Base-by-base conservation (phyloP, 2,797 vertebrate genomes). In the Crenichthys baileyi region DNA sequence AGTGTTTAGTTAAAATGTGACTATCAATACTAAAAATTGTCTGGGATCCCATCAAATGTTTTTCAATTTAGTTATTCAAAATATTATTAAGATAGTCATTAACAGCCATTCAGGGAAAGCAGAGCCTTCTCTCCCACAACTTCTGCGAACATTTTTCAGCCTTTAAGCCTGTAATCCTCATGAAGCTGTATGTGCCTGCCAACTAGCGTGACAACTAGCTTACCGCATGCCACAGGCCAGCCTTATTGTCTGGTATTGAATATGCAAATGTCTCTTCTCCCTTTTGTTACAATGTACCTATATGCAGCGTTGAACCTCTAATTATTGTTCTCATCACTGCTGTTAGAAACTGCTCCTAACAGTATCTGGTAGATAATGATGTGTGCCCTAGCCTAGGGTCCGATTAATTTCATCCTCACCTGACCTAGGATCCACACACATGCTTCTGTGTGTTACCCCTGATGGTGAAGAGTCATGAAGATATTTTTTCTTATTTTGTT, bases 271-370 rank as follows among this genome's bases (percentile, higher is more conserved):
- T 87, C 41, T 55, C 72, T 56, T 50, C 51, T 82, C 76, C 67
- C 72, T 73, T 82, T 78, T 80, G 81, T 84, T 84, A 77, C 75
- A 83, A 84, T 48, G 74, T 78, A 70, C 61, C 77, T 70, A 71
- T 90, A 90, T 93, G 91, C 88, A 92, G 84, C 86, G n/a, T 75
- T 83, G 73, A 90, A 87, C 80, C 88, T 80, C 82, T 91, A 77
- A 91, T 85, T 93, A 89, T 85, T 85, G 81, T 78, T 60, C 83
- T 79, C 77, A 77, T 88, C 71, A 72, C 72, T 72, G 85, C 82
- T 84, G 80, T 85, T 83, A 86, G 75, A 75, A 73, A 81, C 60
- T 8, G 20, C 77, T 83, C n/a, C 73, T 77, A 81, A 89, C 80
- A 53, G 74, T 58, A 68, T 77, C 76, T 73, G 83, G 79, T 72